These are phyloP conservation scores for Coelinius sp. DNA, from an alignment of 2,888 invertebrate species.

Conservation along the genomic window DNA sequence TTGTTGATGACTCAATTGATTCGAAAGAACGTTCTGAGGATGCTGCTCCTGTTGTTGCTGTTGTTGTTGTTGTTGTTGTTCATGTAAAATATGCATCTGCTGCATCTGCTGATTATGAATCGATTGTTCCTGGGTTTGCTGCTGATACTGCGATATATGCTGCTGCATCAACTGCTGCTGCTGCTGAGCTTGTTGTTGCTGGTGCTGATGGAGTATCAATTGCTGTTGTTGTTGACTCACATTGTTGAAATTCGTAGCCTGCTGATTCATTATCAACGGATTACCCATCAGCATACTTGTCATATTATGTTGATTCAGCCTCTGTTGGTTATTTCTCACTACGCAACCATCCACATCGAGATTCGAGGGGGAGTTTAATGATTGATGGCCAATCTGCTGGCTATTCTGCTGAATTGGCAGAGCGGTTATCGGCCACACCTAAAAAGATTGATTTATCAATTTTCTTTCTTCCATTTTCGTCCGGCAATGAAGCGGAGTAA, in stretches of 20 bases:
- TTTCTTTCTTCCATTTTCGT: neutral
- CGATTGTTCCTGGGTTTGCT: slow-evolving; percentile 53
- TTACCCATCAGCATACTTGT: slow-evolving; percentile 65
- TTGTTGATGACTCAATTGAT: slow-evolving; percentile 62
- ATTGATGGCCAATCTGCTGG: slow-evolving; percentile 63
- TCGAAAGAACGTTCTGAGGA: slow-evolving; percentile 58
- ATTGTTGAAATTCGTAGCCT: slow-evolving; percentile 56
- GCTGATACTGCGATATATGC: slow-evolving; percentile 55
- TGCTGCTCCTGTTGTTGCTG: slow-evolving; percentile 57
- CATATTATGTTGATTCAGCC: slow-evolving; percentile 63
- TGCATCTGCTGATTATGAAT: slow-evolving; percentile 18
- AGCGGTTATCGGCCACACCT: slow-evolving; percentile 67
- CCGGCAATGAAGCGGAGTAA: neutral
- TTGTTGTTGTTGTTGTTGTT: slow-evolving; percentile 52
- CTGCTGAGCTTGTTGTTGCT: slow-evolving; percentile 62
- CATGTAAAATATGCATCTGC: slow-evolving; percentile 55
- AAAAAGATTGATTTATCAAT: slow-evolving; percentile 23
- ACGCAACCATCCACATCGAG: slow-evolving; percentile 56
- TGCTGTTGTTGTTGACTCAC: slow-evolving; percentile 49
- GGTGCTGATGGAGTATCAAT: slow-evolving; percentile 57
- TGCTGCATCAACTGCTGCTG: slow-evolving; percentile 60
- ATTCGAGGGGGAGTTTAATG: slow-evolving; percentile 60
- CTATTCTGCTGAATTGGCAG: slow-evolving; percentile 62
- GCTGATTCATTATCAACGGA: slow-evolving; percentile 66
- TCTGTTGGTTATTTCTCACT: slow-evolving; percentile 60